These are phyloP conservation scores for Bombyx mori DNA, from an alignment of 1,140 invertebrate genomes.

Conservation along the genomic window DNA sequence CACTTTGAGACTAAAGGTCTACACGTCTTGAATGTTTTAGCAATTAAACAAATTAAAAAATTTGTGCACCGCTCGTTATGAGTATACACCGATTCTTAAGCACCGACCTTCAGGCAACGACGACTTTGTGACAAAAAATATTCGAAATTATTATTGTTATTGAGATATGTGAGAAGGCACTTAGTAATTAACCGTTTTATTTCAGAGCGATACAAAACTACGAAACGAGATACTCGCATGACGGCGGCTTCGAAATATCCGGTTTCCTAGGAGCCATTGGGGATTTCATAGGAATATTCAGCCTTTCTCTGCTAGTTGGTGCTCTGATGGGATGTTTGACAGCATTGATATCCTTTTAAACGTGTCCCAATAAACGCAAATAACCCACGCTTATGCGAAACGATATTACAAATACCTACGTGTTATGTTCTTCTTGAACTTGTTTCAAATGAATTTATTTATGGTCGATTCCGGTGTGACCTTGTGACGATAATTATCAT, in stretches of 20 bases:
- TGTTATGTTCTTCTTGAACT: neutral
- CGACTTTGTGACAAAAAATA: too few species aligned
- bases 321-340: conserved; percentile 93
- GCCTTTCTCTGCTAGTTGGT: conserved; percentile 91
- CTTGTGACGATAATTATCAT: too few species aligned
- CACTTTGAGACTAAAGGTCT: too few species aligned
- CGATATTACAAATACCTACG: neutral
- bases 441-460: neutral
- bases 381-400: neutral
- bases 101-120: too few species aligned
- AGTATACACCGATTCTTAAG: too few species aligned
- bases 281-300: conserved; percentile 94
- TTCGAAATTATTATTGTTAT: too few species aligned
- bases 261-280: conserved; percentile 91
- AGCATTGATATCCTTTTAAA: conserved; percentile 86
- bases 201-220: conserved; percentile 93
- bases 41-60: too few species aligned
- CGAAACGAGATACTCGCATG: conserved; percentile 82
- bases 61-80: too few species aligned
- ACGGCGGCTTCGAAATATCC: conserved; percentile 86
- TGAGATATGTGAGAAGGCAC: too few species aligned
- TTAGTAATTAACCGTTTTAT: conserved; percentile 19
- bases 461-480: neutral
- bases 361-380: conserved; percentile 1
- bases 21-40: too few species aligned